Conservation (phyloP, 2,797 vertebrate species). For the Scomberomorus guttatus region DNA sequence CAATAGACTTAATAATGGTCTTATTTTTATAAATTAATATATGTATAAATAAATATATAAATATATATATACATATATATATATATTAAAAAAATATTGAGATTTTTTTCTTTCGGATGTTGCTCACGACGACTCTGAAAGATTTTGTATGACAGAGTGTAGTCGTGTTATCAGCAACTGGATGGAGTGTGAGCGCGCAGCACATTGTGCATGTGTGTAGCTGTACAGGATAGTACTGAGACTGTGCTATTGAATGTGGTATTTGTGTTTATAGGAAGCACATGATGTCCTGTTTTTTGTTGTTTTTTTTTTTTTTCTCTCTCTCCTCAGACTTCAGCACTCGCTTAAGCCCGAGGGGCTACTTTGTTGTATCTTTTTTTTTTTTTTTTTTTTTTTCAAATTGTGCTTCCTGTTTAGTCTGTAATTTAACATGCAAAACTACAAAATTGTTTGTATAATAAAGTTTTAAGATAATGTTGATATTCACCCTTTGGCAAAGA, state of each 20-base stretch:
- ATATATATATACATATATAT: slow-evolving; percentile 60
- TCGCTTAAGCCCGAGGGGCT: slow-evolving; percentile 79
- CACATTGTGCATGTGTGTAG: slow-evolving; percentile 79
- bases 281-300: slow-evolving; percentile 72
- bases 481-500: slow-evolving; percentile 90
- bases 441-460: slow-evolving; percentile 96
- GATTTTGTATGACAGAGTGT: slow-evolving; percentile 67
- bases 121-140: slow-evolving; percentile 65
- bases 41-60: slow-evolving; percentile 80
- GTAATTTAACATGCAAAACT: slow-evolving; percentile 93
- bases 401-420: slow-evolving; percentile 80
- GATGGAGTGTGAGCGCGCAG: slow-evolving; percentile 67
- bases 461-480: slow-evolving; percentile 87
- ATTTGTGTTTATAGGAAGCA: slow-evolving; percentile 90
- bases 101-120: slow-evolving; percentile 77
- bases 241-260: slow-evolving; percentile 92
- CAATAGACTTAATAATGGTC: slow-evolving; percentile 80
- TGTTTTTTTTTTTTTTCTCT: slow-evolving; percentile 14
- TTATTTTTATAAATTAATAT: slow-evolving; percentile 89
- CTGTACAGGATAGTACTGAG: slow-evolving; percentile 91
- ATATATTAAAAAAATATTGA: slow-evolving; percentile 55
- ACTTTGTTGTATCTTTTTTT: slow-evolving; percentile 69
- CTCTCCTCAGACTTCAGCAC: slow-evolving; percentile 70
- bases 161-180: slow-evolving; percentile 53
- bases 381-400: slow-evolving; percentile 62